These are phyloP conservation scores for Dryobota labecula DNA, from an alignment of 2,888 invertebrate species.

Conservation along the genomic window DNA sequence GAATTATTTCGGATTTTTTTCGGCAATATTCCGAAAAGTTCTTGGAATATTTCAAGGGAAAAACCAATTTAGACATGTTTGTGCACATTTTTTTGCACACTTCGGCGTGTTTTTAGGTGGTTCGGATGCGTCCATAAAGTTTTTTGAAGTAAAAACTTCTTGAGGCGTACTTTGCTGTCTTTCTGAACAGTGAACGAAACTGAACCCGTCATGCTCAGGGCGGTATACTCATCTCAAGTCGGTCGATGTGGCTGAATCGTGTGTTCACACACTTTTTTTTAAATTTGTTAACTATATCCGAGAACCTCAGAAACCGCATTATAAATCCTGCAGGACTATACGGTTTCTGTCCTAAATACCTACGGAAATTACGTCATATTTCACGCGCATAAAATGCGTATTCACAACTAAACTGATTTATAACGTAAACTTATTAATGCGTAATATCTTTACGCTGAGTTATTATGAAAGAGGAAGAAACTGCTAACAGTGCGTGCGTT, in stretches of 20 bases:
- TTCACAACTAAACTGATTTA: slow-evolving; percentile 39
- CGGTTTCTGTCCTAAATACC: neutral
- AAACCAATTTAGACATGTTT: neutral
- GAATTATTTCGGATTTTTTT: neutral
- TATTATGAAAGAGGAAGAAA: slow-evolving; percentile 51
- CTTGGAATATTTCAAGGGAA: too few relatives aligned
- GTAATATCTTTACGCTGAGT: slow-evolving; percentile 33
- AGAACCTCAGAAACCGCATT: too few relatives aligned
- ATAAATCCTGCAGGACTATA: neutral
- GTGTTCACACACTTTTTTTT: too few relatives aligned
- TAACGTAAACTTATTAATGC: slow-evolving; percentile 20
- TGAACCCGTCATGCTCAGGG: too few relatives aligned
- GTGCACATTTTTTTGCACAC: neutral
- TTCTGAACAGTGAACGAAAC: too few relatives aligned
- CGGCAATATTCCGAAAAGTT: too few relatives aligned
- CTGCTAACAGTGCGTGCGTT: slow-evolving; percentile 11
- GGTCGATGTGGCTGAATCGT: too few relatives aligned
- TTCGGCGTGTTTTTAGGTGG: too few relatives aligned
- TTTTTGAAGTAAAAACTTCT: too few relatives aligned
- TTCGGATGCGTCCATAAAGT: neutral
- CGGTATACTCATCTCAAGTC: too few relatives aligned
- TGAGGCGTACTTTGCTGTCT: too few relatives aligned
- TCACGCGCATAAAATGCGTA: neutral
- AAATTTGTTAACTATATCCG: too few relatives aligned
- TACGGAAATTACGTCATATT: neutral